phyloP scores from a whole-genome alignment of 2,888 invertebrate species.

The Temnothorax unifasciatus region DNA sequence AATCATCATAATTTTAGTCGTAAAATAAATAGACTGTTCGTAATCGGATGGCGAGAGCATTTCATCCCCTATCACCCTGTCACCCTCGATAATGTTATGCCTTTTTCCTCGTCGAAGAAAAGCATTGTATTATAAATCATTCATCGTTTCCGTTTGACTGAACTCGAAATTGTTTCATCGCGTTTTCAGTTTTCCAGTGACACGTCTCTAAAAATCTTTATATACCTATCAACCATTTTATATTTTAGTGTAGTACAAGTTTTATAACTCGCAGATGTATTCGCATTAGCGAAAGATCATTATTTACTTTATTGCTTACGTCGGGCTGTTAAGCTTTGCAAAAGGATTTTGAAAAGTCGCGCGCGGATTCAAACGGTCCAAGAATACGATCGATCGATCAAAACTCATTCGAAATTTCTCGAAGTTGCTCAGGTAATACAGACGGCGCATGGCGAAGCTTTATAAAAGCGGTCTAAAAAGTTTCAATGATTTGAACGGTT shows the following conservation, averaged over 20 bases:
- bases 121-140: background rate
- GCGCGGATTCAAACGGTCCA: background rate
- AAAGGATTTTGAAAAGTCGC: background rate
- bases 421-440: background rate
- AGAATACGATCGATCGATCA: background rate
- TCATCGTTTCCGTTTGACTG: background rate
- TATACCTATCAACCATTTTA: background rate
- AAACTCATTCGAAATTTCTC: slow-evolving; percentile 8
- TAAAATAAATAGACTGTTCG: background rate
- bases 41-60: background rate
- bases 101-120: background rate
- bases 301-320: background rate
- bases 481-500: background rate
- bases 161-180: background rate
- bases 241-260: no score
- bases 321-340: background rate
- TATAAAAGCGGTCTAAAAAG: background rate
- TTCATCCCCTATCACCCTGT: background rate
- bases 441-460: background rate
- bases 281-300: background rate
- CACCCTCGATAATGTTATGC: background rate
- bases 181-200: background rate
- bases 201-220: background rate
- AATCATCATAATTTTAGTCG: background rate
- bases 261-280: background rate